Conservation (phyloP, 2,888 invertebrate species). For the Drosophila paranaensis region DNA sequence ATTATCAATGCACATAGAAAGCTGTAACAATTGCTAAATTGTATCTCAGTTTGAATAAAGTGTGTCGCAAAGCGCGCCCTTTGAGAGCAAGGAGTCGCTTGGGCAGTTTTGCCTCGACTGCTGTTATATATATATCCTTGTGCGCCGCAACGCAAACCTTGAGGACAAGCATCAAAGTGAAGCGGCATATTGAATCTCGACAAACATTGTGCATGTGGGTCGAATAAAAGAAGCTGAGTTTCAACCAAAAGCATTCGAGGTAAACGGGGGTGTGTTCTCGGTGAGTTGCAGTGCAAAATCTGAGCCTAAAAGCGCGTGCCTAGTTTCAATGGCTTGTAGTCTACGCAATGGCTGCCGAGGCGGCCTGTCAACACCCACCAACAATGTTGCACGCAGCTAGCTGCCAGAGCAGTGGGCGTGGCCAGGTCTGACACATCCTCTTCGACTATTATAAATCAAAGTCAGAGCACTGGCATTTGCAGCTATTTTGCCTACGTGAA, state of each 20-base stretch:
- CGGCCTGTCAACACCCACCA: slow-evolving; percentile 11
- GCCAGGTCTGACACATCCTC: neutral
- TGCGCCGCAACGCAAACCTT: neutral
- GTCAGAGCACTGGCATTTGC: slow-evolving; percentile 53
- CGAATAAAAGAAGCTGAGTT: neutral
- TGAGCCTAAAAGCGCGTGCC: slow-evolving; percentile 42
- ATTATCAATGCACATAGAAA: neutral
- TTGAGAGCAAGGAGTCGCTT: neutral
- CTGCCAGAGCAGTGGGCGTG: slow-evolving; percentile 1
- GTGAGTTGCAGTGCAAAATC: slow-evolving; percentile 28
- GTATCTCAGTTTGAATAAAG: neutral
- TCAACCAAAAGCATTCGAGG: neutral
- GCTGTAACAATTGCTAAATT: neutral
- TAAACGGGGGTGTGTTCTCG: neutral
- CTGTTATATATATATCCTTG: slow-evolving; percentile 7
- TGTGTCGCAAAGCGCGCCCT: neutral
- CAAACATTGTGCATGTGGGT: slow-evolving; percentile 19
- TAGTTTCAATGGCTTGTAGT: slow-evolving; percentile 59
- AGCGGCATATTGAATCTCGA: slow-evolving; percentile 53
- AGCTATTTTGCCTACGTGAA: slow-evolving; percentile 69
- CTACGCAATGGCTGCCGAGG: slow-evolving; percentile 1
- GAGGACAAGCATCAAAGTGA: slow-evolving; percentile 35
- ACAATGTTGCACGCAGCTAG: slow-evolving; percentile 4
- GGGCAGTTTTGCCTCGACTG: neutral
- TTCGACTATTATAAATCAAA: slow-evolving; percentile 73